Base-by-base conservation (phyloP, 2,113 vertebrate genomes). In the Siniperca chuatsi region DNA sequence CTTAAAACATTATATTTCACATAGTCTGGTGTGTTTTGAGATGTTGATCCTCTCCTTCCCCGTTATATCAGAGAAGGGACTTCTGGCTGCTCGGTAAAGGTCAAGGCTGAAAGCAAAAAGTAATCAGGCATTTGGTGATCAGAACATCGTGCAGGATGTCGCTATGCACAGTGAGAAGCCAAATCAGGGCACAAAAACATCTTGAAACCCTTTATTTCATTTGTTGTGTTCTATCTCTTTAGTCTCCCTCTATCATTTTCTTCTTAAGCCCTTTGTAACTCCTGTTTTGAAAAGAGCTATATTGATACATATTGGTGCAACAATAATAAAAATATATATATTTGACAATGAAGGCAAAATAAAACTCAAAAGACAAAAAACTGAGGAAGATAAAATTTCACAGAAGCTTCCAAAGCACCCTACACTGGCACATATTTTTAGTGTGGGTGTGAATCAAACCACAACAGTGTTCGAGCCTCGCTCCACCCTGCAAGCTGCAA, bases 401-500 rank as follows among this genome's bases (percentile, higher is more conserved):
- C 2, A 29, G 52, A 1, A 46, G 72, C 70, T 18, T 58, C 54
- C 52, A 58, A 46, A 33, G 72, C 50, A 8, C 58, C 3, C 2
- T 11, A 44, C 2, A 8, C 60, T 18, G 40, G 62, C 52, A 46
- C 50, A 15, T 23, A 58, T 46, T 68, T 44, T 29, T 25, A 29
- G 37, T 4, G 74, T 76, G 42, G 44, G 64, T 46, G 52, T 68
- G 25, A 58, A 15, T 78, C 18, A 68, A 68, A 55, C 16, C 42
- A 60, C 13, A n/a, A 25, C 61, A 55, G 50, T 8, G 62, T 67
- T 44, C 5, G 52, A 54, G 52, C 9, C n/a, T 57, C 20, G 20
- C 65, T 69, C 11, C 76, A 46, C 18, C 11, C 64, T 44, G 75
- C 52, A 44, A 78, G 37, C 62, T 58, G 65, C 52, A n/a, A 29